Evolutionary conservation across 2,888 invertebrate genomes (phyloP), one percentile per base, ranked within the genome.

Genomic region (Crematogaster levior): DNA sequence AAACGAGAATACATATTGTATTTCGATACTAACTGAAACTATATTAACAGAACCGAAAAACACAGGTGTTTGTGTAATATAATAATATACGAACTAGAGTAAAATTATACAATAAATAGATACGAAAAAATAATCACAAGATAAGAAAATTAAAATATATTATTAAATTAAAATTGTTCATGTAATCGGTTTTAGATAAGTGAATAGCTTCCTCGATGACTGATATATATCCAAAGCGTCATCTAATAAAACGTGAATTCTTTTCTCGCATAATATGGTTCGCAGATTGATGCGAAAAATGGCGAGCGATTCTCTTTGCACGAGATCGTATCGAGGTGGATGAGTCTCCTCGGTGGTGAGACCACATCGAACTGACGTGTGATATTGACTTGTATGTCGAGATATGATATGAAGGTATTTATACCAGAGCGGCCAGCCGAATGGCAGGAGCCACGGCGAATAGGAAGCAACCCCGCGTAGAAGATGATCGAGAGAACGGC

Each of bases 311-410:
- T 79, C 77, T 79, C 70, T 79, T 79, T 68, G 79, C 48, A 58
- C 34, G 68, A 34, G 66, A 48, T 48, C 58, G n/a, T 56, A 58
- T 63, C 53, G 79, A 77, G 83, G 72, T 82, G 80, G 30, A 86
- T 86, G 88, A 85, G 56, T 85, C 72, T 88, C 66, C 83, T 86
- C 82, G 81, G 81, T 81, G 68, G 87, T 82, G 84, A 87, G 77
- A 79, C 90, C 88, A 85, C 89, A 89, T 85, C 88, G 84, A 85
- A 88, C 87, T 85, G 90, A 89, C 90, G 90, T 85, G 87, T 90
- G 90, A 90, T 88, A 87, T 89, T 88, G 88, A 87, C 89, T 82
- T 82, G 86, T 81, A 66, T 81, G 84, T 85, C 85, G 84, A 85
- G 84, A 85, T 85, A 88, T 83, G 89, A 87, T 87, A 89, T 84